A percentile compares a stretch with the other conserved stretches of the same genome.
Evolutionary conservation across 2,888 invertebrate species (phyloP).

Genomic region (Sphecodes monilicornis): DNA sequence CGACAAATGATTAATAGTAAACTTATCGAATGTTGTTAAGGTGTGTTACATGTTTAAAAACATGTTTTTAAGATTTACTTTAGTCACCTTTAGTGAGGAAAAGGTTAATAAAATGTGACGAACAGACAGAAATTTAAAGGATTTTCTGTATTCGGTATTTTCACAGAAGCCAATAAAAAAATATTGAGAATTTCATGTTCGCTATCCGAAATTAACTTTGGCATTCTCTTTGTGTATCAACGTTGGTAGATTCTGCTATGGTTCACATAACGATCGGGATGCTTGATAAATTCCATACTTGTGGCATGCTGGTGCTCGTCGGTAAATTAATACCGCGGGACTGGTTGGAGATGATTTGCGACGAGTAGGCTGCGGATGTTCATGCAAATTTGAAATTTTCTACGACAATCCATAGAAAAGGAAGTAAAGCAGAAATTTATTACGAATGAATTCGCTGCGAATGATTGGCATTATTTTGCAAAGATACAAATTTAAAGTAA

Average conservation of each 20-base stretch:
- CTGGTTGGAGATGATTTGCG: slow-evolving; percentile 2
- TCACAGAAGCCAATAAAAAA: neutral
- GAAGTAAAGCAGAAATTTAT: neutral
- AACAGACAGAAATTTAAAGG: neutral
- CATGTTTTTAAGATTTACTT: neutral
- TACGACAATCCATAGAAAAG: neutral
- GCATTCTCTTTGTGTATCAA: neutral
- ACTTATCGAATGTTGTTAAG: neutral
- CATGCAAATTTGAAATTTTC: neutral
- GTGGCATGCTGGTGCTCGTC: neutral
- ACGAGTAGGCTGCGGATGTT: neutral
- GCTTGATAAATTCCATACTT: slow-evolving; percentile 11
- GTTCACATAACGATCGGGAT: slow-evolving; percentile 9
- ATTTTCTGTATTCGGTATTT: neutral
- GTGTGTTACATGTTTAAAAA: too few relatives aligned
- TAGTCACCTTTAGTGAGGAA: neutral
- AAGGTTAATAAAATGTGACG: neutral
- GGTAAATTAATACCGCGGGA: neutral
- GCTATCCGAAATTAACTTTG: neutral
- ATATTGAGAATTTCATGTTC: neutral
- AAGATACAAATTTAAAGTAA: neutral
- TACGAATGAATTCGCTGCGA: neutral
- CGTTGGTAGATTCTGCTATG: neutral
- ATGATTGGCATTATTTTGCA: neutral
- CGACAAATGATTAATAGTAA: neutral